Evolutionary conservation across 2,888 invertebrate genomes (phyloP).

Genomic region (Oxyteleia sp.): DNA sequence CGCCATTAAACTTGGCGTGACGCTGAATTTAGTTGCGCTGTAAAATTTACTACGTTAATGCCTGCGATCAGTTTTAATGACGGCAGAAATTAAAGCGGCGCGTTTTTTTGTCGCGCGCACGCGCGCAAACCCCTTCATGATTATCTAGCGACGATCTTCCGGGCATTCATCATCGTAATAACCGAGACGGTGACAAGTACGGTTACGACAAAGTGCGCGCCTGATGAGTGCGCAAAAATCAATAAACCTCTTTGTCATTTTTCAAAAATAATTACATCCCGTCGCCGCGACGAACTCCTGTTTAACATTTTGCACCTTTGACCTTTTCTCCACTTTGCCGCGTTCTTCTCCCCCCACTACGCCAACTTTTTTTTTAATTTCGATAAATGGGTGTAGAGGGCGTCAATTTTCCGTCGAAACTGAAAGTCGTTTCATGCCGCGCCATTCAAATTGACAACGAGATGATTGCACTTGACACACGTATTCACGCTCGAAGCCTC

Average conservation of each 20-base stretch:
- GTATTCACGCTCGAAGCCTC: conserved; percentile 32
- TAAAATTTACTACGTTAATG: conserved; percentile 52
- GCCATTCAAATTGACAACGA: conserved; percentile 46
- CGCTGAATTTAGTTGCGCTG: conserved; percentile 3
- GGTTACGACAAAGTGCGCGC: conserved; percentile 51
- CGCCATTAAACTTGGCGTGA: conserved; percentile 36
- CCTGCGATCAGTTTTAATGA: conserved; percentile 54
- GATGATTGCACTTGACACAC: conserved; percentile 48
- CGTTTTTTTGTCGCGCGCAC: conserved; percentile 44
- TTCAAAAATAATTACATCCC: conserved; percentile 53
- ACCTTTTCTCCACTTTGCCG: not conserved
- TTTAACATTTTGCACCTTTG: not conserved
- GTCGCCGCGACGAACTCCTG: not conserved
- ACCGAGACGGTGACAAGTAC: conserved; percentile 63
- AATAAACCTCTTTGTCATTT: conserved; percentile 55
- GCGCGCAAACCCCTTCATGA: conserved; percentile 27
- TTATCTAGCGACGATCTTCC: conserved; percentile 64
- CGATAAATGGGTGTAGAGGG: not conserved
- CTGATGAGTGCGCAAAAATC: conserved; percentile 59
- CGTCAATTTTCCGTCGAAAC: conserved; percentile 6
- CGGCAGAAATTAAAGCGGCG: conserved; percentile 41
- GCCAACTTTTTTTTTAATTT: not conserved
- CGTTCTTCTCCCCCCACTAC: not conserved
- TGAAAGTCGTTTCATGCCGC: conserved; percentile 5
- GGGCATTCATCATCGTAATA: conserved; percentile 72